phyloP scores from a whole-genome alignment of 2,888 invertebrate species.

The Micoletzkya japonica region DNA sequence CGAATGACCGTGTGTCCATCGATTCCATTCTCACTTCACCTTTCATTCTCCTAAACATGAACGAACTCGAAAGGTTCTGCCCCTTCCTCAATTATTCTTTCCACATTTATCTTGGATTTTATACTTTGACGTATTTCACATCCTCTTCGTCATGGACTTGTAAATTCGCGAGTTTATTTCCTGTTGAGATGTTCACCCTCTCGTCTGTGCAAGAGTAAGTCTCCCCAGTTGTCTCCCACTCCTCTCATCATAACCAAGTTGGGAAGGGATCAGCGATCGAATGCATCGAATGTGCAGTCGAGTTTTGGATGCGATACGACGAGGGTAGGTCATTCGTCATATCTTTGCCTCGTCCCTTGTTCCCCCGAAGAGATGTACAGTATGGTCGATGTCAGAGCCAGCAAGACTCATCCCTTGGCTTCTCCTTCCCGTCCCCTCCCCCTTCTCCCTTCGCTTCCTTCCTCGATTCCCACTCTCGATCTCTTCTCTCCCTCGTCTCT shows the following conservation, averaged over 20 bases:
- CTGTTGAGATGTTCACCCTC: background rate
- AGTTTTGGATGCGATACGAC: slow-evolving; percentile 19
- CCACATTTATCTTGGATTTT: too few relatives aligned
- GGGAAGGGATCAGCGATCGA: too few relatives aligned
- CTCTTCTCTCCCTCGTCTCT: slow-evolving; percentile 4
- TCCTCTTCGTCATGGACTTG: background rate
- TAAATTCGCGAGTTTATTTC: background rate
- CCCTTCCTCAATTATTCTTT: too few relatives aligned
- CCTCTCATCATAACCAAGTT: background rate
- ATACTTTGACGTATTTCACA: background rate
- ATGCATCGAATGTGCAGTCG: too few relatives aligned
- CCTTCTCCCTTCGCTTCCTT: slow-evolving; percentile 5
- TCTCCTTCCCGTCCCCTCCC: background rate
- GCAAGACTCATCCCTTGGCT: slow-evolving; percentile 1
- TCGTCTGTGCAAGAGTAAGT: background rate
- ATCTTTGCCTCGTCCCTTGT: background rate
- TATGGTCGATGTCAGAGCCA: too few relatives aligned
- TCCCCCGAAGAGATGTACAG: too few relatives aligned
- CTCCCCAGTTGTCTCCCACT: background rate
- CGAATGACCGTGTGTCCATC: too few relatives aligned
- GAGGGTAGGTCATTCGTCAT: slow-evolving; percentile 11
- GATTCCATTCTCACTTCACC: slow-evolving; percentile 16
- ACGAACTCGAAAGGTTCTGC: background rate
- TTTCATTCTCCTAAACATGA: too few relatives aligned
- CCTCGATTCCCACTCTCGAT: slow-evolving; percentile 1